Base-by-base conservation (phyloP, 2,113 vertebrate species). In the Pholis gunnellus region DNA sequence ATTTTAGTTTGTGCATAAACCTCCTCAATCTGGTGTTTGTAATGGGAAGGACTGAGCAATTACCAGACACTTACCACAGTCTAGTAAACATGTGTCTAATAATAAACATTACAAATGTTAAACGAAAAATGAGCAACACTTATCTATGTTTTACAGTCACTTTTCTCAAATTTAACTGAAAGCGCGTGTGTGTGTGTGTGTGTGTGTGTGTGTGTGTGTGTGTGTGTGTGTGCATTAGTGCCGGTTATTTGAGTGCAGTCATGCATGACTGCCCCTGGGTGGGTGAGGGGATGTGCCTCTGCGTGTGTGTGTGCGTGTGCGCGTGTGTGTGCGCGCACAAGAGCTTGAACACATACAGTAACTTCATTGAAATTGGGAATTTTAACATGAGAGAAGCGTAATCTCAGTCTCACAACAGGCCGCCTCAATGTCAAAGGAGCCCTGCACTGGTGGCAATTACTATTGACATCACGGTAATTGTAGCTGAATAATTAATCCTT, bases 391-490 rank as follows among this genome's bases (percentile, higher is more conserved):
- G 57, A 66, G 56, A 87, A 63, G 79, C 38, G 46, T 90, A 85
- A 65, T 56, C 50, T 87, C 79, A 22, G 77, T 84, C 88, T 88
- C 75, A 82, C 83, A 89, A 78, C 69, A 87, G 74, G 79, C 78
- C 52, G 44, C 59, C 82, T 76, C 85, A 80, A 88, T 89, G 88
- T 94, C 91, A 94, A 76, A 85, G 68, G 85, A 90, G 86, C 84
- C 11, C 80, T 82, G 85, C 73, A 87, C 88, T 86, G 69, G 88
- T 87, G 84, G 78, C 88, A 93, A 94, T 93, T 94, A 91, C 89
- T 90, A 93, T 92, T 89, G 93, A 93, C 92, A 94, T 88, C 87
- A 89, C 85, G 73, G 87, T 94, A 93, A 95, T 93, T 94, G 89
- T 90, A 84, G 81, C 82, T 93, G 92, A 94, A 95, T 94, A 94